A percentile compares a stretch with the other conserved stretches of the same genome.
These are phyloP conservation scores for Microtus richardsoni DNA, from an alignment of 2,113 vertebrate species.

Conservation along the genomic window DNA sequence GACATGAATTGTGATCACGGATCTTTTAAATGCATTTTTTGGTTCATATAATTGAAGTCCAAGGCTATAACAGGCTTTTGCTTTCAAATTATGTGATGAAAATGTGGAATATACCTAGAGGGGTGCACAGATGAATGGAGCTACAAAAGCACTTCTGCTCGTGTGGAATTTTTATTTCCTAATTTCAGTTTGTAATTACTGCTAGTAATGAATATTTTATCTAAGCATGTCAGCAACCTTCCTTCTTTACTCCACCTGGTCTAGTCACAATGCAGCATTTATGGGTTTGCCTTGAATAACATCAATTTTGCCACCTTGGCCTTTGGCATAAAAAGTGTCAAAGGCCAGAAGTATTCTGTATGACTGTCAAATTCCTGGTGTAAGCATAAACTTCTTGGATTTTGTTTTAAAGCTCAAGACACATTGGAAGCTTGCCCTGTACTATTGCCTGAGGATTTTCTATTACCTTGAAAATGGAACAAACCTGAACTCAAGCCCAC, in stretches of 20 bases:
- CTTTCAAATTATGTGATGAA: slow-evolving; percentile 72
- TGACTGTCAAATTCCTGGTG: not conserved
- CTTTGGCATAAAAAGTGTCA: slow-evolving; percentile 70
- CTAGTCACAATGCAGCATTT: not conserved
- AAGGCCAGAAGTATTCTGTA: slow-evolving; percentile 44
- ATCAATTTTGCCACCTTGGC: slow-evolving; percentile 66
- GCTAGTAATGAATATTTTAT: slow-evolving; percentile 86
- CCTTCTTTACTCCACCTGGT: slow-evolving; percentile 79
- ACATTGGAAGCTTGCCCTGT: slow-evolving; percentile 15
- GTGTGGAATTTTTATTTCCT: slow-evolving; percentile 78
- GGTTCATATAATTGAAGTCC: slow-evolving; percentile 58
- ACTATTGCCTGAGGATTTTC: slow-evolving; percentile 40
- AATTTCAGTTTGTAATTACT: slow-evolving; percentile 85
- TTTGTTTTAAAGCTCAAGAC: not conserved
- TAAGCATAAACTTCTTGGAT: not conserved
- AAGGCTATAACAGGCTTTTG: slow-evolving; percentile 28
- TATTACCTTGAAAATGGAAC: slow-evolving; percentile 25
- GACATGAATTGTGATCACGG: slow-evolving; percentile 55
- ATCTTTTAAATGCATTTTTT: slow-evolving; percentile 63
- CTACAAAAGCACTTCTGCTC: slow-evolving; percentile 74
- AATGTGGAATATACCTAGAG: slow-evolving; percentile 76
- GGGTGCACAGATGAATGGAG: slow-evolving; percentile 59
- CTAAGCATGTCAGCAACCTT: slow-evolving; percentile 72
- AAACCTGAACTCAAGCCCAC: not conserved
- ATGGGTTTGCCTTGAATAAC: not conserved